Evolutionary conservation across 2,888 invertebrate species (phyloP), one percentile per base, ranked within the genome.

Genomic region (Dilophus febrilis): DNA sequence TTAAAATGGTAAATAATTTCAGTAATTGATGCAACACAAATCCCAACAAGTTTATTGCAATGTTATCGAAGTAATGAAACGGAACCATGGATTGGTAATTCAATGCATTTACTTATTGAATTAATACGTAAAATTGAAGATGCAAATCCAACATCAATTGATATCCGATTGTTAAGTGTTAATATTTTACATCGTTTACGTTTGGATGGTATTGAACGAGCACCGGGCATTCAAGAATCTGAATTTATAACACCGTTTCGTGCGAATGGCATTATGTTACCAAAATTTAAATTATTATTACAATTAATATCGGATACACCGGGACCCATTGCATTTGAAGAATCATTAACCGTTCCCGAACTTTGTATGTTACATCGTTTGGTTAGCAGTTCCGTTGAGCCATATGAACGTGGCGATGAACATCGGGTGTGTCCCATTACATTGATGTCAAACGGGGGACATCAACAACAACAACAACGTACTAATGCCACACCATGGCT

Each of bases 81-180:
- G 1, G 49, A 58, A 26, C 50, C 64, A 16, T 57, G 59, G 35
- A 65, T 72, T 19, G 76, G 77, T 1, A 58, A 68, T 43, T 69
- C 72, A 14, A 55, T 77, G 4, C 69, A 68, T 45, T 63, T 72
- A 2, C 60, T 74, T 39, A 57, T 77, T 17, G 76, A 77, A 40
- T 54, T 78, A 11, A 48, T 78, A 27, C 65, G 70, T 48, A 75
- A 73, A 57, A 55, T 76, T 40, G 79, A 80, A 53, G 53, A 57
- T 39, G 49, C 57, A 36, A 60, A 66, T 31, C 60, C 64, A 2
- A 65, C 64, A 46, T 58, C 70, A 6, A 67, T 62, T 42, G 59
- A 75, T 49, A 62, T 74, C 52, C 64, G 74, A 50, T 53, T 67
- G 42, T 57, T 76, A 35, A 65, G 69, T 40, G 63, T 70, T 12